Evolutionary conservation across 1,140 invertebrate genomes (phyloP).

Genomic region (Orchestia grillus): DNA sequence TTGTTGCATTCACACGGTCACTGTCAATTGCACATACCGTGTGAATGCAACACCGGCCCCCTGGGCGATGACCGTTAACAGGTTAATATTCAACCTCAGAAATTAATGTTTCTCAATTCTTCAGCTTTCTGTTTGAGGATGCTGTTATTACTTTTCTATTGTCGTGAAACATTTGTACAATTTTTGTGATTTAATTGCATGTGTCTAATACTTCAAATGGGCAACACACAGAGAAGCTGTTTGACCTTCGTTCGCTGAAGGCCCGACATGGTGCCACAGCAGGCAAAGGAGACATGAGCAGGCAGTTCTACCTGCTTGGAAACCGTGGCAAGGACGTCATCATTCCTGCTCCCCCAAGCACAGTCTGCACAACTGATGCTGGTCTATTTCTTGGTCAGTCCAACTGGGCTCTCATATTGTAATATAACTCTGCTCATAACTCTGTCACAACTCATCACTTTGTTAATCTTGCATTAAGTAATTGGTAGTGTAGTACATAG

Average conservation of each 20-base stretch:
- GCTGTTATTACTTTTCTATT: not conserved
- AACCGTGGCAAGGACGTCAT: not conserved
- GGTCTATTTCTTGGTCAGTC: no score
- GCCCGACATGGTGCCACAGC: not conserved
- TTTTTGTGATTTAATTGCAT: not conserved
- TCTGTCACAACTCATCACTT: no score
- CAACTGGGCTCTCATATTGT: no score
- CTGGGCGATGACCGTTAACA: no score
- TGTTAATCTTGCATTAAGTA: no score
- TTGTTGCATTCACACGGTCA: no score
- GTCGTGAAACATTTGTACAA: not conserved
- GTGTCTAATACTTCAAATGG: not conserved
- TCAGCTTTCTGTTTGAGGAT: not conserved
- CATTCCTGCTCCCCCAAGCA: constrained; percentile 24
- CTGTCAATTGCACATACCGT: no score
- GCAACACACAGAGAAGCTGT: not conserved
- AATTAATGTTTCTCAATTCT: not conserved
- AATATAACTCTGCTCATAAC: no score
- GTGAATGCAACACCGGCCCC: no score
- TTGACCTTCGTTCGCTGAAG: not conserved
- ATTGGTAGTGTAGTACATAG: no score
- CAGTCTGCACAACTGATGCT: not conserved
- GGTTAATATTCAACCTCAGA: not conserved
- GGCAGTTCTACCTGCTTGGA: not conserved
- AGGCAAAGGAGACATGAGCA: not conserved